These are phyloP conservation scores for Lasioglossum figueresi DNA, from an alignment of 2,888 invertebrate species.

Conservation along the genomic window DNA sequence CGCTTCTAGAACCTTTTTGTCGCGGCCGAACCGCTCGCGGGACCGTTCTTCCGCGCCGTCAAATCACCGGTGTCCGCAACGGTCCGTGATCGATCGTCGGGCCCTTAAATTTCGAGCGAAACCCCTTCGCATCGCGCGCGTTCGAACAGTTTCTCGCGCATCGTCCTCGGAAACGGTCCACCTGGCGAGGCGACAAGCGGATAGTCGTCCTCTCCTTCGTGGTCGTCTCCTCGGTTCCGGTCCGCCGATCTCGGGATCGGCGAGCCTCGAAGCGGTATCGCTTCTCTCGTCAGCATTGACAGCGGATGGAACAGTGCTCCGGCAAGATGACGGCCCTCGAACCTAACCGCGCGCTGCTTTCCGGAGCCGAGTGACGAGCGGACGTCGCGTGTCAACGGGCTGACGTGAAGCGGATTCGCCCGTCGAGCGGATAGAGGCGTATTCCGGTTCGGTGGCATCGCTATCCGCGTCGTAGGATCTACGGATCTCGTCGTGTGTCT, in stretches of 20 bases:
- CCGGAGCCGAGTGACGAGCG: conserved; percentile 31
- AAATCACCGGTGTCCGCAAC: not conserved
- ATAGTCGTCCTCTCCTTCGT: not conserved
- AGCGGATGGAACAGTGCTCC: not conserved
- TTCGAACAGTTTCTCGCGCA: not conserved
- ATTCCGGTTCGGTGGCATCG: not conserved
- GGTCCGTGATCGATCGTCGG: not conserved
- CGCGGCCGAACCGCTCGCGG: not conserved
- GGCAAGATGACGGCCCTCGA: conserved; percentile 5
- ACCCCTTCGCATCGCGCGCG: not conserved
- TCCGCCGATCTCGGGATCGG: not conserved
- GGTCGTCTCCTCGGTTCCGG: not conserved
- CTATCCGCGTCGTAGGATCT: not conserved
- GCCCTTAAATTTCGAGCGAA: not conserved
- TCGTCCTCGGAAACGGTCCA: not conserved
- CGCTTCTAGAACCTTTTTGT: conserved; percentile 54
- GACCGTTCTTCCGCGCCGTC: not conserved
- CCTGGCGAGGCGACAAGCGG: conserved; percentile 1
- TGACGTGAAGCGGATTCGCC: conserved; percentile 30
- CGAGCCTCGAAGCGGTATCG: not conserved
- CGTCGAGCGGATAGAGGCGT: not conserved
- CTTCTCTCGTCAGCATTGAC: conserved; percentile 22
- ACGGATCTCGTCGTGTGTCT: not conserved
- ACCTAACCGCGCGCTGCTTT: conserved; percentile 13
- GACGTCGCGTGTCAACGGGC: conserved; percentile 47